Evolutionary conservation across 2,888 invertebrate genomes (phyloP).

Genomic region (Epistrophe grossulariae): DNA sequence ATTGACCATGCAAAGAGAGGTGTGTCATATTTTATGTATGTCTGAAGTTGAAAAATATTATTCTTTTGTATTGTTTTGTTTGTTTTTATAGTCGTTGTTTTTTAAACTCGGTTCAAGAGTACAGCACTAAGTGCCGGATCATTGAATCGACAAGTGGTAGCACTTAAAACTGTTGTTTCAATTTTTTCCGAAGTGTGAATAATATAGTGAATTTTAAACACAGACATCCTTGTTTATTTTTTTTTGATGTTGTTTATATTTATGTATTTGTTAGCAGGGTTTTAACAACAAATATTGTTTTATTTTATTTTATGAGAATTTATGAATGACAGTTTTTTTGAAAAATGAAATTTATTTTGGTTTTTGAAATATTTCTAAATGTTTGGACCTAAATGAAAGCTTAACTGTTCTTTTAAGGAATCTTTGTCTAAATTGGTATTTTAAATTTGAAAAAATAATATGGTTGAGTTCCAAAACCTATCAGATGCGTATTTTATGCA

Average conservation of each 20-base stretch:
- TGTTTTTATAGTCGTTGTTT: neutral
- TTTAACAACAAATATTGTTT: too few relatives aligned
- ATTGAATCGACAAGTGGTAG: slow-evolving; percentile 49
- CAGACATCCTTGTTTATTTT: neutral
- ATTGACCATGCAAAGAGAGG: slow-evolving; percentile 61
- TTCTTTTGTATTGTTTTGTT: neutral
- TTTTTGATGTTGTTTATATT: slow-evolving; percentile 3
- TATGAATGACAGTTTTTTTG: too few relatives aligned
- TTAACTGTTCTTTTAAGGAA: too few relatives aligned
- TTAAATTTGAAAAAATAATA: too few relatives aligned
- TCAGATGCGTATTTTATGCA: too few relatives aligned
- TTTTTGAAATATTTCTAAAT: too few relatives aligned
- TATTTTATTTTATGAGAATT: too few relatives aligned
- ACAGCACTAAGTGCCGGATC: slow-evolving; percentile 22
- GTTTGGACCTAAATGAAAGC: too few relatives aligned
- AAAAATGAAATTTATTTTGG: too few relatives aligned
- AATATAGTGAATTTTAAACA: neutral
- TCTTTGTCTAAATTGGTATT: too few relatives aligned
- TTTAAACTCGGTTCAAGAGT: neutral
- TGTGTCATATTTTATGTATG: slow-evolving; percentile 43
- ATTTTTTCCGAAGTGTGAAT: neutral
- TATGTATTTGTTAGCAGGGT: too few relatives aligned
- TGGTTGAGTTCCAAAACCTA: too few relatives aligned
- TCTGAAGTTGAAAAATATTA: slow-evolving; percentile 27
- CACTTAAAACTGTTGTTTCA: slow-evolving; percentile 47